Evolutionary conservation across 2,797 vertebrate species (phyloP), one percentile per base, ranked within the genome.

Genomic region (Sebastes taczanowskii): DNA sequence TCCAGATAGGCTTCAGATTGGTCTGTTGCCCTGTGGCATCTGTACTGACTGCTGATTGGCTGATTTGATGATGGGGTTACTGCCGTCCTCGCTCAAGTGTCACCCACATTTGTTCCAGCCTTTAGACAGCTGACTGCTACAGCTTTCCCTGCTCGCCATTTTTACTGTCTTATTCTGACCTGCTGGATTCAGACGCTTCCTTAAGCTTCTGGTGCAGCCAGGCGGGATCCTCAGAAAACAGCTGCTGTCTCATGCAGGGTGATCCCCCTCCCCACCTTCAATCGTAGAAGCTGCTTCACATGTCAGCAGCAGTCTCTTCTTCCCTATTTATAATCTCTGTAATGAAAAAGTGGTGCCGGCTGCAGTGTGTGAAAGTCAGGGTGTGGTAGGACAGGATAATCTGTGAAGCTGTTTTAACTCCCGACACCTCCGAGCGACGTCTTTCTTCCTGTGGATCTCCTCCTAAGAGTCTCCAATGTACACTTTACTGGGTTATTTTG

Each of bases 401-500:
- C 53, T 83, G 74, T 81, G 74, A 69, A 20, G 79, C 81, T 87
- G 77, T 83, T 84, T 82, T 71, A 13, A 71, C 60, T 16, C 29
- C 42, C 18, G 27, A 79, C 79, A 60, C 69, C 62, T 78, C 81
- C 70, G 74, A 27, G 70, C 79, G 86, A 81, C 92, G 56, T 71
- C 42, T 52, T 23, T 63, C 56, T 30, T 9, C 25, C 35, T 93
- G 67, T 75, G 62, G 49, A 58, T 77, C 69, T 55, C 35, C 72
- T 63, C 34, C 11, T 49, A 34, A 73, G 78, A 77, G 53, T 38
- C 89, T 90, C 76, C 86, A 32, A 86, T 95, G 90, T 91, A 91
- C 88, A 87, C 90, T 5, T 11, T 95, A 32, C 84, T 95, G 83
- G 89, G 79, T 81, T 83, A 92, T 81, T 90, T 73, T n/a, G 59